phyloP scores from a whole-genome alignment of 2,888 invertebrate species.

The Andrena flavipes region DNA sequence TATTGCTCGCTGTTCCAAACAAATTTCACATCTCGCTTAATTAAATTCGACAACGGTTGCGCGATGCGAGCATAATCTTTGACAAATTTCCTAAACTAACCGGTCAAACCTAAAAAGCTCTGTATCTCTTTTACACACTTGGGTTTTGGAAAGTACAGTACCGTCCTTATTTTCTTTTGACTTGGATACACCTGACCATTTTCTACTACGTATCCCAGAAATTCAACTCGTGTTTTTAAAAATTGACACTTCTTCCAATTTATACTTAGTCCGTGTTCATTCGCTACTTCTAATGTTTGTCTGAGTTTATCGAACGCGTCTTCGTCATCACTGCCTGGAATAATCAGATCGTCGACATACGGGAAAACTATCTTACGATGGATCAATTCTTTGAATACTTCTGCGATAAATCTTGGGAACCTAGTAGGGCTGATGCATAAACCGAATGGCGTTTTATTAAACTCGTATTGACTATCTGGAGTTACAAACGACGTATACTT shows the following conservation, averaged over 20 bases:
- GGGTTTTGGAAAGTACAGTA: neutral
- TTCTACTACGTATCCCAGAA: neutral
- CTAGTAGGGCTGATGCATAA: neutral
- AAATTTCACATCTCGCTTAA: neutral
- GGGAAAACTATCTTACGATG: constrained; percentile 3
- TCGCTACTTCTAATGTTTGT: too few relatives aligned
- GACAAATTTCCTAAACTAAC: neutral
- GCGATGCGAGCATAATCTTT: neutral
- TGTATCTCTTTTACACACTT: neutral
- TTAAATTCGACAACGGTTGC: neutral
- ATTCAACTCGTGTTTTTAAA: neutral
- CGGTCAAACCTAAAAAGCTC: neutral
- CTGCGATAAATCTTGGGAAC: too few relatives aligned
- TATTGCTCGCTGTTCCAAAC: neutral
- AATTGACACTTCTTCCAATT: neutral
- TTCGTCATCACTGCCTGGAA: neutral
- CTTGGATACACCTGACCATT: neutral
- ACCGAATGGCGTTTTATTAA: constrained; percentile 5
- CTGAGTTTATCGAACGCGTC: neutral
- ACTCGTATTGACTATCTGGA: too few relatives aligned
- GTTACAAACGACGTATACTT: too few relatives aligned
- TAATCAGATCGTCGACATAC: neutral
- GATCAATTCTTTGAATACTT: too few relatives aligned
- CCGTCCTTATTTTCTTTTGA: neutral
- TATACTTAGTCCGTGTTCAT: neutral